Base-by-base conservation (phyloP, 2,797 vertebrate genomes). In the Phylloscopus collybita region DNA sequence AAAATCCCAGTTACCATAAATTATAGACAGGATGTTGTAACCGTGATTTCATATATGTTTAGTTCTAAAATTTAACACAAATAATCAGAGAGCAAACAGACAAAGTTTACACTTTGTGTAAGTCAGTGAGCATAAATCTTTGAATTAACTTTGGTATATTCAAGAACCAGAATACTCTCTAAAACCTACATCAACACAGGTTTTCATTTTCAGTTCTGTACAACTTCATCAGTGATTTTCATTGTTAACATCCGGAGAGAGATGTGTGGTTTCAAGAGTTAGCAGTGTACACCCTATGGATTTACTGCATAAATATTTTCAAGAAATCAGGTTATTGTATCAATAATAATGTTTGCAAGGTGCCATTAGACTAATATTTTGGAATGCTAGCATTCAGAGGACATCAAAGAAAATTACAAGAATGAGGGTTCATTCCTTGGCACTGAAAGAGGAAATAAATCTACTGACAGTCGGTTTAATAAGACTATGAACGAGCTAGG, bases 21-120 rank as follows among this genome's bases (percentile, higher is more conserved):
- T 64, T 70, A 60, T 21, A 74, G 26, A 47, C 13, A 69, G 5
- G 16, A 53, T 61, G 9, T 50, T 90, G 5, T 19, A 71, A 12
- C 4, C 59, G 8, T 53, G 3, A 29, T 75, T 84, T 60, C 1
- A 42, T n/a, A 34, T 6, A 36, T 1, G 0, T 38, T 80, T 1
- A 34, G 51, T 73, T 62, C 34, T 69, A 54, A 81, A 86, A 81
- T 69, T 47, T 57, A 42, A 15, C 53, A 26, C 8, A 34, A 70
- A 44, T 29, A 40, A 36, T 62, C 12, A 82, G 21, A 13, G 11
- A 51, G 2, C 6, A 17, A 3, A 49, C 9, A 23, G 44, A 49
- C 21, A 85, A 54, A 16, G 2, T 88, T 70, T 80, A 42, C 16
- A 13, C 8, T 1, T n/a, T n/a, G n/a, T n/a, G n/a, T n/a, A n/a